These are phyloP conservation scores for Drosophila planitibia DNA, from an alignment of 2,888 invertebrate species.

Conservation along the genomic window DNA sequence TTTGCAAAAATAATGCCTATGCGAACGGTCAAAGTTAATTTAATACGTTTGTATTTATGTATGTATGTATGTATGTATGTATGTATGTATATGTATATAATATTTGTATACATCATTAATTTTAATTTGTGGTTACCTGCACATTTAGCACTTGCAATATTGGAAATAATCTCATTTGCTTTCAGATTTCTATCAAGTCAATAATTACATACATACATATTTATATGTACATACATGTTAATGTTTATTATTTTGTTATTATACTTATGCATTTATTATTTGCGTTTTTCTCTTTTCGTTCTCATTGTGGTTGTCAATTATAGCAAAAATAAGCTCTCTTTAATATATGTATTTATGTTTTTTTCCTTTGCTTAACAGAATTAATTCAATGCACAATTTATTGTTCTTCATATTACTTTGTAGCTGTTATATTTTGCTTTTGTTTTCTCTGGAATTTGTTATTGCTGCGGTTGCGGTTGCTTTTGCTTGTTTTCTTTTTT, in stretches of 20 bases:
- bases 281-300: slow-evolving; percentile 24
- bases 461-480: slow-evolving; percentile 36
- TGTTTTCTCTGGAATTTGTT: slow-evolving; percentile 12
- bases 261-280: slow-evolving; percentile 25
- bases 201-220: slow-evolving; percentile 36
- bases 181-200: slow-evolving; percentile 24
- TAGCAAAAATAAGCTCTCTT: slow-evolving; percentile 75
- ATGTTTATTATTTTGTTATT: slow-evolving; percentile 9
- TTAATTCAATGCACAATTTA: slow-evolving; percentile 67
- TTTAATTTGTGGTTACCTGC: slow-evolving; percentile 63
- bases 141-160: slow-evolving; percentile 46
- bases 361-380: slow-evolving; percentile 60
- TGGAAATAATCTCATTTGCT: slow-evolving; percentile 45
- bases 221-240: slow-evolving; percentile 21
- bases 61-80: slow-evolving; percentile 23
- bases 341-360: slow-evolving; percentile 41
- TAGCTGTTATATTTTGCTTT: slow-evolving; percentile 36
- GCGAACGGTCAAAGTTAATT: slow-evolving; percentile 40
- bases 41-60: slow-evolving; percentile 17
- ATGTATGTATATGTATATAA: slow-evolving; percentile 23
- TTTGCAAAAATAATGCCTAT: slow-evolving; percentile 69
- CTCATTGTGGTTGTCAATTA: slow-evolving; percentile 46
- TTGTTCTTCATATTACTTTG: slow-evolving; percentile 72
- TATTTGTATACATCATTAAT: slow-evolving; percentile 44
- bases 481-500: slow-evolving; percentile 1